phyloP scores from a whole-genome alignment of 2,797 vertebrate genomes.

The Catamblyrhynchus diadema region DNA sequence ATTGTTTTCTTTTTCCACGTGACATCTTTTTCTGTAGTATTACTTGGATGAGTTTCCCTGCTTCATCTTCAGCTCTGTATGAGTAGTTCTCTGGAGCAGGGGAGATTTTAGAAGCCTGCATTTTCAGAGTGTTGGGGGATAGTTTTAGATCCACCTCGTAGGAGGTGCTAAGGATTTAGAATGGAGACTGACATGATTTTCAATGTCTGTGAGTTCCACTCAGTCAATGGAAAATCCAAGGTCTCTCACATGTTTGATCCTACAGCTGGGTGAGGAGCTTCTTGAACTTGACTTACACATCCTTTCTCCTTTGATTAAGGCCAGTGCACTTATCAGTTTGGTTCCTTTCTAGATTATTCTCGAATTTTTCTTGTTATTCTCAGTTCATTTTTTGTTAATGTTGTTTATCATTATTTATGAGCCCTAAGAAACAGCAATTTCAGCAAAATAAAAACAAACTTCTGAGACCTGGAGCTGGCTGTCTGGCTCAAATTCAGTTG shows the following conservation, averaged over 20 bases:
- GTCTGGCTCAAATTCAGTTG: slow-evolving; percentile 3
- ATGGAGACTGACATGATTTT: background rate
- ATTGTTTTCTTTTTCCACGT: rapidly evolving
- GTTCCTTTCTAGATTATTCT: background rate
- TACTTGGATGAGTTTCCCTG: background rate
- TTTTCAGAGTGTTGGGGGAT: background rate
- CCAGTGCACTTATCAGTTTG: background rate
- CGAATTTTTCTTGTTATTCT: slow-evolving; percentile 3
- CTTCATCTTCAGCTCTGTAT: background rate
- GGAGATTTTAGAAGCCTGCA: background rate
- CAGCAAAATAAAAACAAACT: slow-evolving; percentile 42
- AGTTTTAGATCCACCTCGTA: background rate
- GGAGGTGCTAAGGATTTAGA: background rate
- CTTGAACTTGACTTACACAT: background rate
- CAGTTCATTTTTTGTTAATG: background rate
- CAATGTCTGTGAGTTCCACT: background rate
- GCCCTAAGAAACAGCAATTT: background rate
- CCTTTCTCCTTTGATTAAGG: background rate
- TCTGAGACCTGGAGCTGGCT: background rate
- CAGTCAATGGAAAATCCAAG: background rate
- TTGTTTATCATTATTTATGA: slow-evolving; percentile 43
- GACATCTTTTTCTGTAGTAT: background rate
- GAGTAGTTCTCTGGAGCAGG: background rate
- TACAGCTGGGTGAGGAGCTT: background rate
- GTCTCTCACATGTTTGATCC: background rate